These are phyloP conservation scores for Pristiophorus japonicus DNA, from an alignment of 2,113 vertebrate genomes.

Conservation along the genomic window DNA sequence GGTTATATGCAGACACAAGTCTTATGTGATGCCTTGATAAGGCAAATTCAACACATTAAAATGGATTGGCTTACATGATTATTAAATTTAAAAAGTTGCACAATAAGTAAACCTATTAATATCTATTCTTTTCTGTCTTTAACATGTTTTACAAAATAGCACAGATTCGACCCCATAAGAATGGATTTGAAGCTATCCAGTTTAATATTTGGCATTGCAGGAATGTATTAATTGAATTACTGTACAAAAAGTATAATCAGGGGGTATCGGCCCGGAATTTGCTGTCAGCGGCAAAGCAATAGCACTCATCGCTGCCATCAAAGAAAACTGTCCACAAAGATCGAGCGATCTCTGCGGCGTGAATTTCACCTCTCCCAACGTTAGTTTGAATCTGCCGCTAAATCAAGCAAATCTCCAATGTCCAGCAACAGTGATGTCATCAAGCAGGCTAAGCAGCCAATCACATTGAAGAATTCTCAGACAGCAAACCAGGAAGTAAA, in stretches of 20 bases:
- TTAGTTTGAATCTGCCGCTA: too few species aligned
- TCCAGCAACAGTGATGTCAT: too few species aligned
- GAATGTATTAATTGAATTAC: neutral
- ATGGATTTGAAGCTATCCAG: neutral
- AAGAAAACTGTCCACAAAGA: too few species aligned
- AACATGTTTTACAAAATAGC: conserved; percentile 44
- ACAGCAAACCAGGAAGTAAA: too few species aligned
- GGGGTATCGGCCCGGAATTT: too few species aligned
- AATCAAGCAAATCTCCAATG: too few species aligned
- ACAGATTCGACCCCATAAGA: neutral
- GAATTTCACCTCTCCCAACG: too few species aligned
- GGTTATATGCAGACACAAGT: neutral
- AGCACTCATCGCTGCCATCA: too few species aligned
- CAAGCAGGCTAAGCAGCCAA: too few species aligned
- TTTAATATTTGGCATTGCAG: neutral
- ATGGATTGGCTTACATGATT: neutral
- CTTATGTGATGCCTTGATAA: neutral
- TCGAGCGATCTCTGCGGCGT: too few species aligned
- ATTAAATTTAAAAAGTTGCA: neutral
- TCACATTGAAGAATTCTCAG: too few species aligned
- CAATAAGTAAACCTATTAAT: conserved; percentile 43
- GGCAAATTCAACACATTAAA: conserved; percentile 8
- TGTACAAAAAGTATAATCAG: neutral
- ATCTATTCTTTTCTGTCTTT: conserved; percentile 52
- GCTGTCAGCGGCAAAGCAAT: too few species aligned